Conservation (phyloP, 2,888 invertebrate species). For the Chalcosyrphus nemorum region DNA sequence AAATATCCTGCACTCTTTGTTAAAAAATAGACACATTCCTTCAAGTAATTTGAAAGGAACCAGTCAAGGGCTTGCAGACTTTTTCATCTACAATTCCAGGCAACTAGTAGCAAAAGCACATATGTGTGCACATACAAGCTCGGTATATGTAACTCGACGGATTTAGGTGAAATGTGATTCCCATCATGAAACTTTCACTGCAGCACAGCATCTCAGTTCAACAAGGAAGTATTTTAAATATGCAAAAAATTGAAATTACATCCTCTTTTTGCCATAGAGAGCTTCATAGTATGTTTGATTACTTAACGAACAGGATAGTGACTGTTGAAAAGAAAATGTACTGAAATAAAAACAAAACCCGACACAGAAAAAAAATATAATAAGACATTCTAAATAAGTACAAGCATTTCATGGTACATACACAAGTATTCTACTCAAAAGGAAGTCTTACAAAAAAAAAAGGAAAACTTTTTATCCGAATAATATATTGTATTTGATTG, state of each 20-base stretch:
- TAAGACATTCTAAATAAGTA: neutral
- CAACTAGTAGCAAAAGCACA: slow-evolving; percentile 38
- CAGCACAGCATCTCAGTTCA: slow-evolving; percentile 35
- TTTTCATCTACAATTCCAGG: slow-evolving; percentile 28
- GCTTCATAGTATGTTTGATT: slow-evolving; percentile 42
- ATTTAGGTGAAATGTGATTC: slow-evolving; percentile 3
- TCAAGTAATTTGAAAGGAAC: slow-evolving; percentile 52
- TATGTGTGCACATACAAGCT: neutral
- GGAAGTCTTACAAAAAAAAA: no score
- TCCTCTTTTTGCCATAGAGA: slow-evolving; percentile 33
- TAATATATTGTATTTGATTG: neutral
- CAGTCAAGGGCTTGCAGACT: slow-evolving; percentile 38
- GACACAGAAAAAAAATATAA: neutral
- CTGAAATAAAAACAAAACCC: slow-evolving; percentile 2
- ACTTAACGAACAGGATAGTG: neutral
- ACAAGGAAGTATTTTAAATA: slow-evolving; percentile 54
- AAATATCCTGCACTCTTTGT: slow-evolving; percentile 26
- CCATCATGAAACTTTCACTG: slow-evolving; percentile 32
- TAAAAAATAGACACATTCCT: slow-evolving; percentile 24
- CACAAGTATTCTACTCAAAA: no score
- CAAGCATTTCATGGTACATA: no score
- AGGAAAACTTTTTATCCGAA: neutral
- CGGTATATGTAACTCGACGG: slow-evolving; percentile 18
- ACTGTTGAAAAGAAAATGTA: neutral
- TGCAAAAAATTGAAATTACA: slow-evolving; percentile 54